Base-by-base conservation (phyloP, 23 tunicate species). In the Corella eumyota region DNA sequence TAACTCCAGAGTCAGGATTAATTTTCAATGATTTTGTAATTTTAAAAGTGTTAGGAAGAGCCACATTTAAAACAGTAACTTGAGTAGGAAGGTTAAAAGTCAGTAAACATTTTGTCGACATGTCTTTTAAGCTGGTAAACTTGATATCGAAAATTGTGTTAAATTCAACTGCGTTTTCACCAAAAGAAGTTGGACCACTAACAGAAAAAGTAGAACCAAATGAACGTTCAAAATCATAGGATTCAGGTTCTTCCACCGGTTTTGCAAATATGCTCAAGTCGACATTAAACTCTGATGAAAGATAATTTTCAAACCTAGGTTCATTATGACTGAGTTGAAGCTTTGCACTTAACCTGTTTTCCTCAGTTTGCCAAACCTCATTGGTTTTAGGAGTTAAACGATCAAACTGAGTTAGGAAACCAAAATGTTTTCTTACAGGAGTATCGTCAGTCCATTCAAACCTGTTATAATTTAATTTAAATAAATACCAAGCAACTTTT, bases 331-430 rank as follows among this genome's bases (percentile, higher is more conserved):
- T 31, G 45, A 30, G 24, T 34, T n/a, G 7, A 1, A 60, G 23
- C 23, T 26, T 24, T 22, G 34, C 20, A 21, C 34, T 45, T 17
- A 60, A 33, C 45, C 65, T 60, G 35, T 60, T 60, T 60, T 60
- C 65, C 23, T 44, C 45, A 17, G 33, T 19, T 19, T 34, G 1
- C 65, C 65, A 60, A n/a, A n/a, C n/a, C 22, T 34, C 45, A 32
- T 45, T 45, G 23, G 21, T 19, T 3, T 30, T 19, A 3, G 65
- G 65, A 33, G 15, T 15, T 30, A 24, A 6, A 3, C 65, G 45
- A 13, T 33, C 34, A 22, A n/a, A 30, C 47, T 29, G 1, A 11
- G 45, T 45, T 2, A 13, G 33, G 1, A 60, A 7, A 32, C 34
- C 65, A n/a, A 60, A 9, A 45, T 60, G 45, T 13, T 60, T 60